Evolutionary conservation across 1,140 invertebrate genomes (phyloP).

Genomic region (Zaprionus camerounensis): DNA sequence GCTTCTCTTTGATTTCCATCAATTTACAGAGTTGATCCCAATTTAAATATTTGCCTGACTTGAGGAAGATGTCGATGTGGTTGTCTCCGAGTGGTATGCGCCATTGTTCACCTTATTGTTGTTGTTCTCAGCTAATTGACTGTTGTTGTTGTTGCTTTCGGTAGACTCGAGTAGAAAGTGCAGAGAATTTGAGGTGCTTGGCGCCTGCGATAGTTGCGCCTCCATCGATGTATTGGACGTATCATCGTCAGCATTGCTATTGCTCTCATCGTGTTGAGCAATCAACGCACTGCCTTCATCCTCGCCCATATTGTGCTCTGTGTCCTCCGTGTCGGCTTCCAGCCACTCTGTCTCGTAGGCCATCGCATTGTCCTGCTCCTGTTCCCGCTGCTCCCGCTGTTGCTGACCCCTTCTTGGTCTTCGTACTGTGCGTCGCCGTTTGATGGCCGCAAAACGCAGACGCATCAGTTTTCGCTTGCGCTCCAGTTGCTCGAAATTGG

Average conservation of each 20-base stretch:
- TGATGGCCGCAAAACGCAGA: slow-evolving; percentile 33
- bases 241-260: slow-evolving; percentile 26
- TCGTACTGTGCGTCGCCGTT: slow-evolving; percentile 29
- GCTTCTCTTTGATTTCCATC: background rate
- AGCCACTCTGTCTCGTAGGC: slow-evolving; percentile 39
- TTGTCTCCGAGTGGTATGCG: slow-evolving; percentile 48
- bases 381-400: slow-evolving; percentile 17
- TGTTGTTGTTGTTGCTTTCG: slow-evolving; percentile 60
- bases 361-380: slow-evolving; percentile 24
- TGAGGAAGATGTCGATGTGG: slow-evolving; percentile 44
- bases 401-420: slow-evolving; percentile 12
- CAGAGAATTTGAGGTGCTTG: slow-evolving; percentile 61
- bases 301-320: slow-evolving; percentile 27
- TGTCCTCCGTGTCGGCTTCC: slow-evolving; percentile 28
- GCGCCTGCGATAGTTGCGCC: slow-evolving; percentile 64
- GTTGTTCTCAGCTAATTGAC: slow-evolving; percentile 44
- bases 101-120: slow-evolving; percentile 34
- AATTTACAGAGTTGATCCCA: too few species aligned
- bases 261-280: slow-evolving; percentile 11
- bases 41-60: slow-evolving; percentile 36
- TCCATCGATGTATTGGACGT: slow-evolving; percentile 69
- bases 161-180: slow-evolving; percentile 28
- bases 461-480: slow-evolving; percentile 55
- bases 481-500: slow-evolving; percentile 28
- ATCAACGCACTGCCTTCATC: slow-evolving; percentile 22